Percentiles rank a stretch among this genome's conserved stretches.
These are phyloP conservation scores for Taphrorychus bicolor DNA, from an alignment of 2,888 invertebrate species.

Conservation along the genomic window DNA sequence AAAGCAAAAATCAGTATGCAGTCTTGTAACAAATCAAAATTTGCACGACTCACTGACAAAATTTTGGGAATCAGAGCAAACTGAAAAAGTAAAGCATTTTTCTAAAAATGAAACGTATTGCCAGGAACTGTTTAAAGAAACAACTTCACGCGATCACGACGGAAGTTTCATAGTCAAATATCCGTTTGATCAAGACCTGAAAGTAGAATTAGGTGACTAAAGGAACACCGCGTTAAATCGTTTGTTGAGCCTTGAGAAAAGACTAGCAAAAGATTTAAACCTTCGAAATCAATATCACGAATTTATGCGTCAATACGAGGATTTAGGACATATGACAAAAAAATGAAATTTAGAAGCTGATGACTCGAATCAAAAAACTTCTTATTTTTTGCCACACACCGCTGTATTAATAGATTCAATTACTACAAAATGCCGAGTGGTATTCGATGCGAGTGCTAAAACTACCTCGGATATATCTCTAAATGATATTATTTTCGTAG, in stretches of 20 bases:
- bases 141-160: neutral
- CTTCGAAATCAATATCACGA: constrained; percentile 25
- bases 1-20: too few relatives aligned
- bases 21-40: too few relatives aligned
- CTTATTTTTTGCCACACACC: constrained; percentile 33
- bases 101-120: constrained; percentile 1
- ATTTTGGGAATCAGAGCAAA: constrained; percentile 12
- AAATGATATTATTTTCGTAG: constrained; percentile 25
- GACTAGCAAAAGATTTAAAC: constrained; percentile 16
- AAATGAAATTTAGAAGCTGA: constrained; percentile 1
- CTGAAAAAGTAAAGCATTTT: neutral
- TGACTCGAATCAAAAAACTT: constrained; percentile 14
- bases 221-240: constrained; percentile 19
- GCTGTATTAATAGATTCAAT: constrained; percentile 25
- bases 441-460: constrained; percentile 32
- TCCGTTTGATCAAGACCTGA: constrained; percentile 4
- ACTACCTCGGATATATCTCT: constrained; percentile 14
- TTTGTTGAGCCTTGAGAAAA: constrained; percentile 18
- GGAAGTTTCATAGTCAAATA: constrained; percentile 2
- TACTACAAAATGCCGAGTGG: constrained; percentile 37
- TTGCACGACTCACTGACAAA: constrained; percentile 1
- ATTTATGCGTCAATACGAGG: constrained; percentile 36
- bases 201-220: constrained; percentile 9
- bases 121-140: neutral
- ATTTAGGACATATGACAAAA: constrained; percentile 34